These are phyloP conservation scores for Lagorchestes hirsutus DNA, from an alignment of 2,797 vertebrate genomes.

Conservation along the genomic window DNA sequence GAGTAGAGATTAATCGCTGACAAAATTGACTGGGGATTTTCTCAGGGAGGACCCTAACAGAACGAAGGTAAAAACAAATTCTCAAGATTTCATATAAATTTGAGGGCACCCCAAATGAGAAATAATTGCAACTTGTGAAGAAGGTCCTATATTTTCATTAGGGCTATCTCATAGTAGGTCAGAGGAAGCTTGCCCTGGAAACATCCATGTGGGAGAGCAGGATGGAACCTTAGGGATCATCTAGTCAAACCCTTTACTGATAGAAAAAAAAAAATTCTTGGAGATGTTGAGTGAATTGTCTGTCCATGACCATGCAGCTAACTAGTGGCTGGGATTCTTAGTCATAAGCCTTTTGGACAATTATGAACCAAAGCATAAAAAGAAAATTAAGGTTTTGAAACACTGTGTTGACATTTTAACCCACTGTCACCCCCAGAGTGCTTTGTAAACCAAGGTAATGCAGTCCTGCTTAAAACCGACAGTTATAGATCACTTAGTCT, in stretches of 20 bases:
- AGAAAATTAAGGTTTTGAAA: not conserved
- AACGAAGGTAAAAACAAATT: slow-evolving; percentile 17
- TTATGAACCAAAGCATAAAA: not conserved
- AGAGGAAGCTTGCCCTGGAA: not conserved
- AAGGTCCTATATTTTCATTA: slow-evolving; percentile 47
- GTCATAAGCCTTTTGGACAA: not conserved
- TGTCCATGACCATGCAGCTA: not conserved
- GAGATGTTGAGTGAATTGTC: not conserved
- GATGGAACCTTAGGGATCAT: not conserved
- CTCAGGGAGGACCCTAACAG: not conserved
- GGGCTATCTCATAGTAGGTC: slow-evolving; percentile 6
- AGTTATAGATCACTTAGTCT: slow-evolving; percentile 83
- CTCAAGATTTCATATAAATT: slow-evolving; percentile 4
- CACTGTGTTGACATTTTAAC: slow-evolving; percentile 58
- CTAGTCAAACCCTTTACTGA: not conserved
- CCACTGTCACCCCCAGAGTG: not conserved
- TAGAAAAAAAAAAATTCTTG: not conserved
- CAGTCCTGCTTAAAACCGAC: slow-evolving; percentile 77
- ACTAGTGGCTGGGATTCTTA: not conserved
- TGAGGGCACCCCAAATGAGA: slow-evolving; percentile 9
- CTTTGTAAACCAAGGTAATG: slow-evolving; percentile 59
- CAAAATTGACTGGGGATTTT: not conserved
- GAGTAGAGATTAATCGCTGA: not conserved
- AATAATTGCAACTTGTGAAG: slow-evolving; percentile 25
- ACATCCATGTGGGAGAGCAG: not conserved